Conservation (phyloP, 1,140 invertebrate genomes). For the Brachionus calyciflorus region DNA sequence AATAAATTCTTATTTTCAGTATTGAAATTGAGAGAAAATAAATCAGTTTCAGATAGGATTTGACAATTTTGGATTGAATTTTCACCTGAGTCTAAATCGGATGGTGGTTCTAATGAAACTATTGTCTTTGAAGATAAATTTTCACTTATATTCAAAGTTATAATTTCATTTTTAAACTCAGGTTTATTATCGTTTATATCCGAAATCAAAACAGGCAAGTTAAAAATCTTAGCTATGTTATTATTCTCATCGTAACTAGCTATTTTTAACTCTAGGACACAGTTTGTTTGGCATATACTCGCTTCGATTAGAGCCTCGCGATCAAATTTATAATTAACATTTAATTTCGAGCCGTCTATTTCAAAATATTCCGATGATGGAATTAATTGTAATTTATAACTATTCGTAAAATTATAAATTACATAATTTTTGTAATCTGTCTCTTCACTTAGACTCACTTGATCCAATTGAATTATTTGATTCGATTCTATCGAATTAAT, state of each 20-base stretch:
- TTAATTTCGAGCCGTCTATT: background rate
- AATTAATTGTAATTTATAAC: background rate
- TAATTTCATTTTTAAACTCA: background rate
- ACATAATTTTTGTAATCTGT: background rate
- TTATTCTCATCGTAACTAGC: slow-evolving; percentile 10
- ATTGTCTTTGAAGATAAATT: background rate
- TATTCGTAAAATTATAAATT: background rate
- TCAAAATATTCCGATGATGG: background rate
- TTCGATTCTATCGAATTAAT: background rate
- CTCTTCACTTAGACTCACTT: background rate
- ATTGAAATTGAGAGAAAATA: background rate
- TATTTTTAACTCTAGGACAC: slow-evolving; percentile 15
- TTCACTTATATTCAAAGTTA: slow-evolving; percentile 15
- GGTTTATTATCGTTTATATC: slow-evolving; percentile 32
- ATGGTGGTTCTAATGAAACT: background rate
- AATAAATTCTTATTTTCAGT: slow-evolving; percentile 1
- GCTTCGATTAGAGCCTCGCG: background rate
- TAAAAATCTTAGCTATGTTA: background rate
- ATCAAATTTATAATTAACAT: background rate
- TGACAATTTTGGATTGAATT: slow-evolving; percentile 13
- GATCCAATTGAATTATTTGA: slow-evolving; percentile 23
- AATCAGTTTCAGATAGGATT: background rate
- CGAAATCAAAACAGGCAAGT: background rate
- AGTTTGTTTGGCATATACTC: background rate
- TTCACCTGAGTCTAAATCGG: background rate